Evolutionary conservation across 2,797 vertebrate species (phyloP).

Genomic region (Lepidocolaptes lacrymiger): DNA sequence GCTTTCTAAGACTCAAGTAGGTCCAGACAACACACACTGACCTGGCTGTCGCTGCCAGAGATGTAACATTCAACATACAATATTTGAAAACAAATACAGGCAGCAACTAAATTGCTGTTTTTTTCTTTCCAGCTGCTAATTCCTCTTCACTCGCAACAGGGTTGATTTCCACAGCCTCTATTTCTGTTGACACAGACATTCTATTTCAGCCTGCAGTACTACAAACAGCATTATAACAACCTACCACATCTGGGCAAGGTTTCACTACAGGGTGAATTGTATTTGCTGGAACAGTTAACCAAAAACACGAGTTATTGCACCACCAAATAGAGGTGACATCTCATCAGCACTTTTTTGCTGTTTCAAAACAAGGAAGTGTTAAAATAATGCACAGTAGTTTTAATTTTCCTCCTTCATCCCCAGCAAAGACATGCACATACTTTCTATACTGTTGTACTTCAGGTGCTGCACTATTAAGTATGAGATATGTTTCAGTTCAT

Average conservation of each 20-base stretch:
- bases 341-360: neutral
- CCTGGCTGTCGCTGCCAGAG: neutral
- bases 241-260: neutral
- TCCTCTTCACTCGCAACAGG: neutral
- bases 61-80: neutral
- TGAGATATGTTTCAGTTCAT: neutral
- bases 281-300: neutral
- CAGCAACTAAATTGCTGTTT: neutral
- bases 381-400: neutral
- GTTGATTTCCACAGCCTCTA: rapidly evolving
- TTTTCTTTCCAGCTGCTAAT: neutral
- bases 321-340: neutral
- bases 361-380: neutral
- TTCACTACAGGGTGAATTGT: neutral
- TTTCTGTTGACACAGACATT: neutral
- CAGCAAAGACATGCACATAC: neutral
- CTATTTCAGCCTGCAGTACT: neutral
- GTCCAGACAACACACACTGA: neutral
- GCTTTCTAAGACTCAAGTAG: neutral
- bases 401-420: neutral
- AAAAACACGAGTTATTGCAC: neutral
- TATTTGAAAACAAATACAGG: neutral
- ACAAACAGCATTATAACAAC: neutral
- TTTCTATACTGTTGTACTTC: neutral
- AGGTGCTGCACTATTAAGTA: neutral